Evolutionary conservation across 2,888 invertebrate species (phyloP).

Genomic region (Phengaris alcon): DNA sequence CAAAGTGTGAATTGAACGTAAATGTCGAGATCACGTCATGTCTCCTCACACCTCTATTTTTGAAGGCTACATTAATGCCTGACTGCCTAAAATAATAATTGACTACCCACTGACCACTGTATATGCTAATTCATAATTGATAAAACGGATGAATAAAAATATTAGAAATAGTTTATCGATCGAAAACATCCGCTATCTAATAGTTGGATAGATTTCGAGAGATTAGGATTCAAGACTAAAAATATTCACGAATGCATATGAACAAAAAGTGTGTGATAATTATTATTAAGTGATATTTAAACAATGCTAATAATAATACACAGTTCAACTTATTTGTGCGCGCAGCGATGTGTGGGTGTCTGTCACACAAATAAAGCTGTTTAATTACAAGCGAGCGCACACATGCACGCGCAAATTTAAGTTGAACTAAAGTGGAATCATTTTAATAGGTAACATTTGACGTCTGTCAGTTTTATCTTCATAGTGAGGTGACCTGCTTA

Average conservation of each 20-base stretch:
- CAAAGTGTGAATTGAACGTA: not conserved
- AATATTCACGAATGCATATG: not conserved
- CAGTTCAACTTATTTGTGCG: too few relatives aligned
- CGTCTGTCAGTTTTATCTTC: too few relatives aligned
- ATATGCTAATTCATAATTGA: not conserved
- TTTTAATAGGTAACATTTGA: too few relatives aligned
- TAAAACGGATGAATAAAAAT: not conserved
- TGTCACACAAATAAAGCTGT: too few relatives aligned
- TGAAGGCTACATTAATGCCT: not conserved
- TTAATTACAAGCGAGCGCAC: too few relatives aligned
- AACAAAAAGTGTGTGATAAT: not conserved
- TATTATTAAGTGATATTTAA: not conserved
- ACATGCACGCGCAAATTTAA: too few relatives aligned
- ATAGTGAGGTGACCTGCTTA: too few relatives aligned
- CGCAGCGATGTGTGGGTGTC: too few relatives aligned
- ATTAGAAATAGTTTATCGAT: conserved; percentile 10
- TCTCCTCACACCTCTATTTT: conserved; percentile 6
- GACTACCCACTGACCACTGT: not conserved
- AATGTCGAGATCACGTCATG: conserved; percentile 4
- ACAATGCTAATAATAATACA: not conserved
- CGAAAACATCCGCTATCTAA: not conserved
- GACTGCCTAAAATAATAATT: not conserved
- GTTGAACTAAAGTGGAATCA: too few relatives aligned
- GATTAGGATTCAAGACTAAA: not conserved
- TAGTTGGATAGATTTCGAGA: not conserved